Evolutionary conservation across 2,888 invertebrate genomes (phyloP).

Genomic region (Heliothis peltigera): DNA sequence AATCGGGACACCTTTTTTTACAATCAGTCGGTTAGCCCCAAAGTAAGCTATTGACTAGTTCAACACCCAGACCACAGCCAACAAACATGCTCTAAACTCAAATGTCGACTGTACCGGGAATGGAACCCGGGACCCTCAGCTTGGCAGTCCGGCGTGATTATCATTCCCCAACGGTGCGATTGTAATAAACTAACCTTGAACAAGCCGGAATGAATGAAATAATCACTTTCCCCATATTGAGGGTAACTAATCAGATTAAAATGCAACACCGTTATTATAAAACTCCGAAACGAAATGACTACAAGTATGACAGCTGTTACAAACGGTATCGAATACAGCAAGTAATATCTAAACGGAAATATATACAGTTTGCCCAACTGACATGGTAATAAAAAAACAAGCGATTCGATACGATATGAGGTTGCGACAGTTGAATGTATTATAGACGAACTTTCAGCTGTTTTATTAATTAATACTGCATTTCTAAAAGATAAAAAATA

Average conservation of each 20-base stretch:
- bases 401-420: slow-evolving; percentile 44
- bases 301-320: slow-evolving; percentile 38
- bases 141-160: too few relatives aligned
- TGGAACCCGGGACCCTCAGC: too few relatives aligned
- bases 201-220: background rate
- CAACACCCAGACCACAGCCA: too few relatives aligned
- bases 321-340: slow-evolving; percentile 50
- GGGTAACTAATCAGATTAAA: slow-evolving; percentile 1
- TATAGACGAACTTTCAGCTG: slow-evolving; percentile 28
- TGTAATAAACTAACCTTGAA: slow-evolving; percentile 25
- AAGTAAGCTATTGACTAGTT: too few relatives aligned
- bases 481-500: too few relatives aligned
- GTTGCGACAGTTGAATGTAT: slow-evolving; percentile 31
- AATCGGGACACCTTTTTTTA: too few relatives aligned
- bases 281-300: slow-evolving; percentile 23
- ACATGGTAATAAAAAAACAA: slow-evolving; percentile 40
- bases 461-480: too few relatives aligned
- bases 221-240: slow-evolving; percentile 21
- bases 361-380: slow-evolving; percentile 53
- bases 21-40: too few relatives aligned
- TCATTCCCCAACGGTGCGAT: too few relatives aligned
- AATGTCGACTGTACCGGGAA: too few relatives aligned
- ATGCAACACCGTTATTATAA: slow-evolving; percentile 22
- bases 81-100: too few relatives aligned
- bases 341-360: slow-evolving; percentile 66